Evolutionary conservation across 2,113 vertebrate genomes (phyloP).

Genomic region (Agapornis roseicollis): DNA sequence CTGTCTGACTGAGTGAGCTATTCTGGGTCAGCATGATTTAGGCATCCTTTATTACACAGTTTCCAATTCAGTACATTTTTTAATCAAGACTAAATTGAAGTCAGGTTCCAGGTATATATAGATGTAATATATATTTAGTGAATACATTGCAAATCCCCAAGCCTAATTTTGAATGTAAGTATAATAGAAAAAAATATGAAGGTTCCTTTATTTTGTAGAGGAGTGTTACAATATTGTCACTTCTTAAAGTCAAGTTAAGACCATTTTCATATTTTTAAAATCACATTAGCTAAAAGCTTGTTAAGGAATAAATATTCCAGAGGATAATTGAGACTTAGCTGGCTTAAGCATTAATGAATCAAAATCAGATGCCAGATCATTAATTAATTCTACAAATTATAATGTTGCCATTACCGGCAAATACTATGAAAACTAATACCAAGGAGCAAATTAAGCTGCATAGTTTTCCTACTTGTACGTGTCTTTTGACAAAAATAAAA

Average conservation of each 20-base stretch:
- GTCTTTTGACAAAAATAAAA: slow-evolving; percentile 21
- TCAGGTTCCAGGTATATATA: slow-evolving; percentile 38
- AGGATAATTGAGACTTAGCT: slow-evolving; percentile 73
- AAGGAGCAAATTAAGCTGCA: slow-evolving; percentile 52
- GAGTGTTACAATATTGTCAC: slow-evolving; percentile 3
- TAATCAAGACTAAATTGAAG: slow-evolving; percentile 68
- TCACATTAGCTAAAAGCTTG: slow-evolving; percentile 72
- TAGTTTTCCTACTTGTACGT: neutral
- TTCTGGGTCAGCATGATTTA: slow-evolving; percentile 67
- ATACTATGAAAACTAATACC: slow-evolving; percentile 51
- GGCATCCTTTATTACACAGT: slow-evolving; percentile 57
- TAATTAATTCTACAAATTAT: slow-evolving; percentile 75
- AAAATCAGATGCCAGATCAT: slow-evolving; percentile 73
- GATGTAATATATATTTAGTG: slow-evolving; percentile 52
- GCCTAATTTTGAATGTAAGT: slow-evolving; percentile 29
- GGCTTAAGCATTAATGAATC: slow-evolving; percentile 72
- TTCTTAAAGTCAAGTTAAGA: slow-evolving; percentile 57
- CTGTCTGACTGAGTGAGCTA: slow-evolving; percentile 60
- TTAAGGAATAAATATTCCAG: slow-evolving; percentile 71
- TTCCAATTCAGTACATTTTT: slow-evolving; percentile 70
- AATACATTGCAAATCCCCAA: slow-evolving; percentile 10
- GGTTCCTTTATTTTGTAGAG: slow-evolving; percentile 39
- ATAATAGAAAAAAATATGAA: neutral
- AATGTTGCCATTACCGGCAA: slow-evolving; percentile 60
- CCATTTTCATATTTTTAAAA: slow-evolving; percentile 64